Evolutionary conservation across 2,113 vertebrate species (phyloP).

Genomic region (Glaucidium brasilianum): DNA sequence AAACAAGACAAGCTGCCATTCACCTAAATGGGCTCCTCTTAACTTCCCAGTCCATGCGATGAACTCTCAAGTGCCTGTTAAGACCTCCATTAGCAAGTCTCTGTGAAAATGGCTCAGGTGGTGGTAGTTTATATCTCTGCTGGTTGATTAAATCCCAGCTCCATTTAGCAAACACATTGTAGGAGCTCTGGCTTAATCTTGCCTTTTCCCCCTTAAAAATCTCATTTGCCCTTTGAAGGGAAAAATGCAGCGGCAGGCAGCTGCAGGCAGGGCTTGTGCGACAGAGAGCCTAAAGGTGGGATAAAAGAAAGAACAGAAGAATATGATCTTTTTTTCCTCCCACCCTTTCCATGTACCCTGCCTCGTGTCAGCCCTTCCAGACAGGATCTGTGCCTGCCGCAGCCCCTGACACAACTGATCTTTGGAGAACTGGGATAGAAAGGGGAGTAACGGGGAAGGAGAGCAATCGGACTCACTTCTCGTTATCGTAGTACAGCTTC

Average conservation of each 20-base stretch:
- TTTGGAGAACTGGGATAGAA: neutral
- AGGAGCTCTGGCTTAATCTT: neutral
- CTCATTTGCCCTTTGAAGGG: neutral
- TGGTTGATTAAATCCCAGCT: slow-evolving; percentile 28
- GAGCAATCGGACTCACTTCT: slow-evolving; percentile 82
- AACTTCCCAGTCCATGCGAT: neutral
- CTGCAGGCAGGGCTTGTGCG: neutral
- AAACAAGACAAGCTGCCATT: neutral
- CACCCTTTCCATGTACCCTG: neutral
- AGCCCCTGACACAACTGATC: neutral
- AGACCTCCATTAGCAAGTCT: slow-evolving; percentile 25
- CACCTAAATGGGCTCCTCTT: neutral
- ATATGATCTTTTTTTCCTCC: neutral
- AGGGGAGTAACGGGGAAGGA: neutral
- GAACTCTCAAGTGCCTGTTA: slow-evolving; percentile 37
- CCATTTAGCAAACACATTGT: neutral
- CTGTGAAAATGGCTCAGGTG: slow-evolving; percentile 18
- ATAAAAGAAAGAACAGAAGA: neutral
- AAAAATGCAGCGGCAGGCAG: neutral
- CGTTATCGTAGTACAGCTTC: slow-evolving; percentile 93
- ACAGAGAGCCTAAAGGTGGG: neutral
- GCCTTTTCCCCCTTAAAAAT: neutral
- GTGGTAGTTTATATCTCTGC: neutral
- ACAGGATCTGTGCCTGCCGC: neutral
- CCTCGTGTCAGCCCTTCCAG: neutral